Evolutionary conservation across 2,888 invertebrate genomes (phyloP).

Genomic region (Leptogaster cylindrica): DNA sequence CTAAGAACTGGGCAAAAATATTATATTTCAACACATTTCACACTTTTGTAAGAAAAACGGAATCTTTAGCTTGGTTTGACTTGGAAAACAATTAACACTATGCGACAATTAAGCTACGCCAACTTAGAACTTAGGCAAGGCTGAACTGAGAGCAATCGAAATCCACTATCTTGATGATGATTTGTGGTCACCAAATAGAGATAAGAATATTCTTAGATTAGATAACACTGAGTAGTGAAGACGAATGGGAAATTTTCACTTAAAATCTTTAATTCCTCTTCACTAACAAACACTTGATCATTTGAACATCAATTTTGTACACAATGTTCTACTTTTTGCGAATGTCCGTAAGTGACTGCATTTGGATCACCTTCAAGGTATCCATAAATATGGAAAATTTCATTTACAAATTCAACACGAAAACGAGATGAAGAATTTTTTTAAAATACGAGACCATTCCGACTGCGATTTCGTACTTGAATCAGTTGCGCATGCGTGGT

Average conservation of each 20-base stretch:
- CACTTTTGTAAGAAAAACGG: too few species aligned
- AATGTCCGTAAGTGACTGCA: too few species aligned
- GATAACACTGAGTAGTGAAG: neutral
- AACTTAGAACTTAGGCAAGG: too few species aligned
- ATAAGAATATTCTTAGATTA: neutral
- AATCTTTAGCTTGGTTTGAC: too few species aligned
- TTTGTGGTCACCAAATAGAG: neutral
- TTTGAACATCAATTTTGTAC: too few species aligned
- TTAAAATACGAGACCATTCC: slow-evolving; percentile 18
- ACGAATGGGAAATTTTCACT: too few species aligned
- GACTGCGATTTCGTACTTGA: neutral
- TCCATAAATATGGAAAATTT: slow-evolving; percentile 1
- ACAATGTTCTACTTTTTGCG: too few species aligned
- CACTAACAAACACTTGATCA: too few species aligned
- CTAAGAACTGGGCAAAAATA: too few species aligned
- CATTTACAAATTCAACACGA: slow-evolving; percentile 4
- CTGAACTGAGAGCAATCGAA: neutral
- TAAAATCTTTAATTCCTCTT: neutral
- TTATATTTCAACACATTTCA: too few species aligned
- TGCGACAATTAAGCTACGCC: too few species aligned
- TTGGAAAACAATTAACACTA: too few species aligned
- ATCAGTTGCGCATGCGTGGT: slow-evolving; percentile 15
- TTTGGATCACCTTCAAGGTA: neutral
- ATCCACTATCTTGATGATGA: neutral
- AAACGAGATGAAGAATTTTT: neutral